These are phyloP conservation scores for Naso thynnoides DNA, from an alignment of 2,797 vertebrate genomes.

Conservation along the genomic window DNA sequence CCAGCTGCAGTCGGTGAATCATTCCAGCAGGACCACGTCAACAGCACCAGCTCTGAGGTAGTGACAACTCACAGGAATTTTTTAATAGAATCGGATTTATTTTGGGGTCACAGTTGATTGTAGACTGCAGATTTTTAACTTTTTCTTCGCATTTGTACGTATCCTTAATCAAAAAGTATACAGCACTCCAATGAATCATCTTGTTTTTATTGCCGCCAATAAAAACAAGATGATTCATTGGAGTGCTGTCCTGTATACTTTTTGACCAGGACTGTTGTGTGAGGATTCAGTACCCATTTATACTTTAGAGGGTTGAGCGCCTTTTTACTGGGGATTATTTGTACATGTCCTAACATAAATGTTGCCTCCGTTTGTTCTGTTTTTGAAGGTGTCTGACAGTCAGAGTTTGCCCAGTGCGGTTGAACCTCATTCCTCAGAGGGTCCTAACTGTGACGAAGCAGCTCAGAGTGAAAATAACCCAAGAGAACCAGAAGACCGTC, in stretches of 20 bases:
- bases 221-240: too few relatives aligned
- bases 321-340: too few relatives aligned
- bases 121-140: neutral
- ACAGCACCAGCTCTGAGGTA: conserved; percentile 58
- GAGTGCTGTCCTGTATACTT: too few relatives aligned
- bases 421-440: conserved; percentile 36
- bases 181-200: too few relatives aligned
- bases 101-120: neutral
- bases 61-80: neutral
- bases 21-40: conserved; percentile 24
- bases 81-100: neutral
- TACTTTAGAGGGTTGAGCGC: too few relatives aligned
- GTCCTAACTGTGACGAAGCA: conserved; percentile 32
- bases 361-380: conserved; percentile 12
- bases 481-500: conserved; percentile 26
- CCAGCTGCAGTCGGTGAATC: conserved; percentile 36
- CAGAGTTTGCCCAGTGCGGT: conserved; percentile 20
- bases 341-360: neutral
- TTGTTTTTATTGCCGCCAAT: too few relatives aligned
- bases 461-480: conserved; percentile 25
- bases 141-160: neutral
- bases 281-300: too few relatives aligned
- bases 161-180: too few relatives aligned
- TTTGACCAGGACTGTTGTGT: too few relatives aligned
- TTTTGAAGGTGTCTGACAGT: conserved; percentile 44